Conservation (phyloP, 2,888 invertebrate species). For the Gasteruption jaculator region DNA sequence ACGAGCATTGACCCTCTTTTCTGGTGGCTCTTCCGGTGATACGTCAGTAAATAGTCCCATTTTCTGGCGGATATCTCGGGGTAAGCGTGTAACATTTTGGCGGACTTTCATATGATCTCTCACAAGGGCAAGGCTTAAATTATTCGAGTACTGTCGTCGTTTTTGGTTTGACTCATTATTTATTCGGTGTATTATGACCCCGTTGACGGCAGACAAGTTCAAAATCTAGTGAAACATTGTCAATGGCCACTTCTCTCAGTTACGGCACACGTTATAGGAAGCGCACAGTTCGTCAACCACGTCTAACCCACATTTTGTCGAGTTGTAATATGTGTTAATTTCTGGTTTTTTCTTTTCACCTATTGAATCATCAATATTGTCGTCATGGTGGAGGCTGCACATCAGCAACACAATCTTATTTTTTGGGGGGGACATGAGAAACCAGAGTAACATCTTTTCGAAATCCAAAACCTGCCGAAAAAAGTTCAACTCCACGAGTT, state of each 20-base stretch:
- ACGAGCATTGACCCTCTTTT: too few relatives aligned
- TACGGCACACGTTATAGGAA: conserved; percentile 23
- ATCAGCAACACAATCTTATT: conserved; percentile 24
- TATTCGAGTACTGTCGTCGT: too few relatives aligned
- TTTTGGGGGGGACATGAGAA: conserved; percentile 32
- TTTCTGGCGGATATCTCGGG: too few relatives aligned
- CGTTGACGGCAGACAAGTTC: too few relatives aligned
- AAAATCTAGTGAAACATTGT: too few relatives aligned
- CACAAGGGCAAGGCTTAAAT: too few relatives aligned
- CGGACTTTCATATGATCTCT: too few relatives aligned
- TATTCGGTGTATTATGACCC: too few relatives aligned
- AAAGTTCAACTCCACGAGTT: conserved; percentile 11
- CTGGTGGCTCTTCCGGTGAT: too few relatives aligned
- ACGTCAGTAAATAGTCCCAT: too few relatives aligned
- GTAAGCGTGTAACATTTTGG: too few relatives aligned
- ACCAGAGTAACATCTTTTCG: conserved; percentile 19
- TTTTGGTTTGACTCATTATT: too few relatives aligned
- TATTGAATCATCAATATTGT: conserved; percentile 14
- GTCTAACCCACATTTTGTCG: conserved; percentile 22
- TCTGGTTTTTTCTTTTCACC: conserved; percentile 18
- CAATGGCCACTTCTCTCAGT: conserved; percentile 34
- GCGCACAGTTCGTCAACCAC: conserved; percentile 19
- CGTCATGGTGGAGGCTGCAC: conserved; percentile 23
- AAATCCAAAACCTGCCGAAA: conserved; percentile 15
- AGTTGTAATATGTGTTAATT: conserved; percentile 24